Base-by-base conservation (phyloP, 92 coral and sea anemone genomes). In the Phenganax marumi region DNA sequence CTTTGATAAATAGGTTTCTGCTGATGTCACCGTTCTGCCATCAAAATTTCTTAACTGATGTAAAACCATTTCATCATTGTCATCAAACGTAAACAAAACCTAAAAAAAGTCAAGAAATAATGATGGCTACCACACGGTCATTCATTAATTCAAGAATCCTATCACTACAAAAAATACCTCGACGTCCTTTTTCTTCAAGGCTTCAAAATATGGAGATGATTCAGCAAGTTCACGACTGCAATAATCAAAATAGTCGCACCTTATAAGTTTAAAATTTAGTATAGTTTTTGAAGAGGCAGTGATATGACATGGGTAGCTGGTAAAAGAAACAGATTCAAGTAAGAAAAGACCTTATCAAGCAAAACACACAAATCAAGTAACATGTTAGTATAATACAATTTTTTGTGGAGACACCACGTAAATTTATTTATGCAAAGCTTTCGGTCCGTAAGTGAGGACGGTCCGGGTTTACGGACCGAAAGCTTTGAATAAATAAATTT, bases 51-150 rank as follows among this genome's bases (percentile, higher is more conserved):
- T 87, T 19, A 95, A 88, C 62, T 95, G 91, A 57, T 95, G 97
- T 50, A 95, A 72, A 4, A 92, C 91, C 43, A 95, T 85, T 51
- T 95, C 98, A 80, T 95, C 98, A 88, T 95, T 97, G 33, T 95
- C 98, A 78, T 95, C 93, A 51, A 90, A 92, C 0, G 97, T 91
- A 66, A 95, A 95, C 85, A 95, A 81, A 17, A 95, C 98, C 98
- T 95, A 21, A 9, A 22, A 53, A 60, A 69, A 14, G 55, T 19
- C 10, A 39, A 13, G 61, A 39, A 19, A 18, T 23, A 52, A 22
- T 53, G 47, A 13, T n/a, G 49, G 72, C 69, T 48, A 82, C 0
- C 51, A 12, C 11, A 51, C 4, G 46, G 1, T 70, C 17, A 18
- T 70, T 10, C 50, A 12, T 70, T 56, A 1, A 56, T 56, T 14